phyloP scores from a whole-genome alignment of 2,888 invertebrate genomes.

The Tachystola acroxantha region DNA sequence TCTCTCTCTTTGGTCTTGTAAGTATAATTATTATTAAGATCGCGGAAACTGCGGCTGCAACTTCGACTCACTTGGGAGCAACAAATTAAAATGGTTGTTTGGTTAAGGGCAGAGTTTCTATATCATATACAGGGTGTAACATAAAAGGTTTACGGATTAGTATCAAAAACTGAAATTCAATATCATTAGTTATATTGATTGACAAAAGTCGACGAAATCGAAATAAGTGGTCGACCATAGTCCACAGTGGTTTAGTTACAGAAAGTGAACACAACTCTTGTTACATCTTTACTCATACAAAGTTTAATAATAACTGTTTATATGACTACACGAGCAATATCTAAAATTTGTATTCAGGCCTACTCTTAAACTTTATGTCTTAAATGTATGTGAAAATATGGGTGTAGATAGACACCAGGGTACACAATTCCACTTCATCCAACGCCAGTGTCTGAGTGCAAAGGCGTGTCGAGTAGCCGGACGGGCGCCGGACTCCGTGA shows the following conservation, averaged over 20 bases:
- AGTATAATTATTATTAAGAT: constrained; percentile 3
- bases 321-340: too few relatives aligned
- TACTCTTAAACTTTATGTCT: constrained; percentile 29
- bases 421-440: constrained; percentile 63
- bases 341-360: too few relatives aligned
- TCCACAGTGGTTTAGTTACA: too few relatives aligned
- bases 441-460: constrained; percentile 66
- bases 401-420: constrained; percentile 44
- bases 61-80: not conserved
- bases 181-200: too few relatives aligned
- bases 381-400: constrained; percentile 56
- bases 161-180: too few relatives aligned
- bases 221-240: too few relatives aligned
- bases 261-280: too few relatives aligned
- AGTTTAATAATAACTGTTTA: too few relatives aligned
- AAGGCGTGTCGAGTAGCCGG: constrained; percentile 68
- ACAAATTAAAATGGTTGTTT: constrained; percentile 4
- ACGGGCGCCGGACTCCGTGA: constrained; percentile 56
- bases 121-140: too few relatives aligned
- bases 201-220: too few relatives aligned
- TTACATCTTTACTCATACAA: too few relatives aligned
- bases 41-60: constrained; percentile 1
- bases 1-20: constrained; percentile 6
- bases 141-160: too few relatives aligned
- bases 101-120: constrained; percentile 2